These are phyloP conservation scores for Gambusia holbrooki DNA, from an alignment of 2,113 vertebrate species.

Conservation along the genomic window DNA sequence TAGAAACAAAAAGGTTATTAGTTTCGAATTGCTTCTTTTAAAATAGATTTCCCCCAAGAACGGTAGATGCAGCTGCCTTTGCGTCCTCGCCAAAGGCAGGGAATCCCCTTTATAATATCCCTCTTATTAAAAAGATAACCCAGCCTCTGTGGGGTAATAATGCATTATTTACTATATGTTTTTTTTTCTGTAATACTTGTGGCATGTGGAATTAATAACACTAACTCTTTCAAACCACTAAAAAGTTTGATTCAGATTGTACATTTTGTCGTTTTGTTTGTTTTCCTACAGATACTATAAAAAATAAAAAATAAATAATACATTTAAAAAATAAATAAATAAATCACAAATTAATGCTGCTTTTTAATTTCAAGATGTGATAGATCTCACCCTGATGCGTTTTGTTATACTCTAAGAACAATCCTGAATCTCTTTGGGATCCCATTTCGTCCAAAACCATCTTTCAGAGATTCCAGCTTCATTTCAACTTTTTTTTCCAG, in stretches of 20 bases:
- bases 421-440: neutral
- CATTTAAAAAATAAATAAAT: too few species aligned
- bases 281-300: too few species aligned
- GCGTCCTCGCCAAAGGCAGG: too few species aligned
- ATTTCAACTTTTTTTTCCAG: neutral
- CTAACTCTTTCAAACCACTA: too few species aligned
- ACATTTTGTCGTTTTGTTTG: too few species aligned
- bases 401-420: slow-evolving; percentile 6
- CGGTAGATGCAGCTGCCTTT: neutral
- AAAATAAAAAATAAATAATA: too few species aligned
- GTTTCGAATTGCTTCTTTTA: neutral
- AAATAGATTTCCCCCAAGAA: neutral
- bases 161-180: too few species aligned
- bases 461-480: neutral
- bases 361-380: too few species aligned
- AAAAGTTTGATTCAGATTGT: too few species aligned
- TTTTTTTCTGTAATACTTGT: too few species aligned
- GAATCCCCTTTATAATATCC: neutral
- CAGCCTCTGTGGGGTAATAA: neutral
- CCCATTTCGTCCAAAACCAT: neutral
- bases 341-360: too few species aligned
- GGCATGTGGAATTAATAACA: too few species aligned
- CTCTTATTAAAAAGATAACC: neutral
- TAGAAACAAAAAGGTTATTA: neutral
- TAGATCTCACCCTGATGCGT: slow-evolving; percentile 29